Percentiles rank a stretch among this genome's conserved stretches.
Evolutionary conservation across 2,113 vertebrate species (phyloP).

Genomic region (Seriola quinqueradiata): DNA sequence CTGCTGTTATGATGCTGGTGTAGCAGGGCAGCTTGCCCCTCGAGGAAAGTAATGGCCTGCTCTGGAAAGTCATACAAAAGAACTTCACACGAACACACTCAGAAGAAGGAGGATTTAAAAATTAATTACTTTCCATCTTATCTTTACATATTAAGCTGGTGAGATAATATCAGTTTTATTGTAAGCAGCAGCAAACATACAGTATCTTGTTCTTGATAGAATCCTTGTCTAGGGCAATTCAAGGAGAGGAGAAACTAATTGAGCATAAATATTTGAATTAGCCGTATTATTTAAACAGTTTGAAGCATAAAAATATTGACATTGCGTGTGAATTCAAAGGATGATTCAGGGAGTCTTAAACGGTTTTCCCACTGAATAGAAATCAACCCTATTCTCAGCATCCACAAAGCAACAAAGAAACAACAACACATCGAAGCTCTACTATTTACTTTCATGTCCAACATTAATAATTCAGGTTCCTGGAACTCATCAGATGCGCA

Average conservation of each 20-base stretch:
- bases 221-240: slow-evolving; percentile 36
- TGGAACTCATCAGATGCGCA: neutral
- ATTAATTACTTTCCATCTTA: slow-evolving; percentile 68
- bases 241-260: slow-evolving; percentile 34
- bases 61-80: slow-evolving; percentile 55
- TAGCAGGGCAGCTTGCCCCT: slow-evolving; percentile 46
- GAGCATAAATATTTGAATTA: slow-evolving; percentile 13
- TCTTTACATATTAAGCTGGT: slow-evolving; percentile 57
- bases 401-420: slow-evolving; percentile 29
- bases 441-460: slow-evolving; percentile 48
- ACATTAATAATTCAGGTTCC: slow-evolving; percentile 59
- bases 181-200: slow-evolving; percentile 18
- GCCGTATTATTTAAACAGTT: neutral
- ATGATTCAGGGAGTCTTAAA: neutral
- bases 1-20: slow-evolving; percentile 18
- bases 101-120: slow-evolving; percentile 51
- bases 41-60: slow-evolving; percentile 53
- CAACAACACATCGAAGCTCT: slow-evolving; percentile 6
- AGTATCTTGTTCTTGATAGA: slow-evolving; percentile 13
- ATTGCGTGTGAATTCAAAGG: neutral
- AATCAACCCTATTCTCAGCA: neutral
- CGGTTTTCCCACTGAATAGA: neutral
- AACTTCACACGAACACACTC: slow-evolving; percentile 18
- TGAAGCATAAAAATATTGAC: slow-evolving; percentile 3
- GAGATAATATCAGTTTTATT: slow-evolving; percentile 52